Percentiles rank a stretch among this genome's conserved stretches.
These are phyloP conservation scores for Sparidentex hasta DNA, from an alignment of 2,797 vertebrate genomes.

Conservation along the genomic window DNA sequence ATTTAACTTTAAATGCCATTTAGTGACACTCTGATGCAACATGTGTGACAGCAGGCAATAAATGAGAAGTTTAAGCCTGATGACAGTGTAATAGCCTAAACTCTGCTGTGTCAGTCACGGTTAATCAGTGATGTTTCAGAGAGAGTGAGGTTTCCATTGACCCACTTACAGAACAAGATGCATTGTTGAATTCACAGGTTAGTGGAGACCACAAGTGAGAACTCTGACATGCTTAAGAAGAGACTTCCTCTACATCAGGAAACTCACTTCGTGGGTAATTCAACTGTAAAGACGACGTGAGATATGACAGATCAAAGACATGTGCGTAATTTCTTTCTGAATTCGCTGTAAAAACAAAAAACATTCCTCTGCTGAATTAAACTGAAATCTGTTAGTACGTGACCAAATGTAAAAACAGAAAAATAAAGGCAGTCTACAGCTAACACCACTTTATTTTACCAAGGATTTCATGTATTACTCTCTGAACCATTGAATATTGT, in stretches of 20 bases:
- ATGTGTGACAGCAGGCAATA: constrained; percentile 15
- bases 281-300: not conserved
- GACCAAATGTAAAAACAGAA: not conserved
- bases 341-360: not conserved
- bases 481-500: not conserved
- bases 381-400: not conserved
- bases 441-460: not conserved
- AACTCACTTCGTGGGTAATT: not conserved
- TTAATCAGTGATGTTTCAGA: constrained; percentile 66
- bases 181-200: not conserved
- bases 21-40: constrained; percentile 52
- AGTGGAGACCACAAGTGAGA: not conserved
- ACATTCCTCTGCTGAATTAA: not conserved
- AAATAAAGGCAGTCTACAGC: not conserved
- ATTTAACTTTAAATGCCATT: constrained; percentile 50
- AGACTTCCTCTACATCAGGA: constrained; percentile 29
- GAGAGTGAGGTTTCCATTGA: constrained; percentile 28
- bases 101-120: constrained; percentile 42
- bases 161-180: constrained; percentile 31
- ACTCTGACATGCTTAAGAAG: not conserved
- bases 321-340: not conserved
- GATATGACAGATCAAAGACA: not conserved
- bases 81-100: constrained; percentile 32
- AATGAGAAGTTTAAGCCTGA: constrained; percentile 36
- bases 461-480: not conserved